Base-by-base conservation (phyloP, 2,888 invertebrate species). In the Agriotes lineatus region DNA sequence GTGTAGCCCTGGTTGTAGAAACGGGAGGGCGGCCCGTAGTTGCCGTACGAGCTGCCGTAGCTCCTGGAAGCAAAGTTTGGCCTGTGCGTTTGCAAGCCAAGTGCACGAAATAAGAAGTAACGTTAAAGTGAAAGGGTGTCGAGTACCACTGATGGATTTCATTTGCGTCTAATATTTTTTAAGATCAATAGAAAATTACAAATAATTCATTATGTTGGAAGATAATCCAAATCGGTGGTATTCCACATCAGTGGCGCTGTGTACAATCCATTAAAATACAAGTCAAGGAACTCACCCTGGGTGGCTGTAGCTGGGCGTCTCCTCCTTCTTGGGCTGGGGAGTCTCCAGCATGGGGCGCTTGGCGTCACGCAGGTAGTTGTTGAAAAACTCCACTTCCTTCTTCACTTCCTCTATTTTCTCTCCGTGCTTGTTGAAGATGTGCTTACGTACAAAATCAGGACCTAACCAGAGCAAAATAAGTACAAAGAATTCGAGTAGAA, bases 371-470 rank as follows among this genome's bases (percentile, higher is more conserved):
- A 94, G 85, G 86, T 98, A 99, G 84, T 97, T 97, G 85, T 99
- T 99, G 86, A 98, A 99, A 85, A 96, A 99, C 78, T 96, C 91
- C 64, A 97, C 98, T 86, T 99, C 98, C 79, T 96, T 95, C 73
- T 95, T 94, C 0, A 98, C 98, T 85, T 99, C 98, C 37, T 98
- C 96, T 44, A 99, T 93, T 85, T 98, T 99, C 80, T 99, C 99
- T 0, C 85, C 92, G 80, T 99, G 99, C 81, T 99, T 99, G 83
- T 98, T 98, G 81, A 96, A 94, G 73, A 99, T 97, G 83, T 99
- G 99, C 82, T 99, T 99, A 69, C 96, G 91, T 25, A 99, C 97
- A 85, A 98, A 99, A 83, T 99, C 99, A 0, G 99, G 98, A 0
- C 99, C 92, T 79, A 22, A 18, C 63, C 20, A 52, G 10, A 9